These are phyloP conservation scores for Upupa epops DNA, from an alignment of 2,113 vertebrate species.

Conservation along the genomic window DNA sequence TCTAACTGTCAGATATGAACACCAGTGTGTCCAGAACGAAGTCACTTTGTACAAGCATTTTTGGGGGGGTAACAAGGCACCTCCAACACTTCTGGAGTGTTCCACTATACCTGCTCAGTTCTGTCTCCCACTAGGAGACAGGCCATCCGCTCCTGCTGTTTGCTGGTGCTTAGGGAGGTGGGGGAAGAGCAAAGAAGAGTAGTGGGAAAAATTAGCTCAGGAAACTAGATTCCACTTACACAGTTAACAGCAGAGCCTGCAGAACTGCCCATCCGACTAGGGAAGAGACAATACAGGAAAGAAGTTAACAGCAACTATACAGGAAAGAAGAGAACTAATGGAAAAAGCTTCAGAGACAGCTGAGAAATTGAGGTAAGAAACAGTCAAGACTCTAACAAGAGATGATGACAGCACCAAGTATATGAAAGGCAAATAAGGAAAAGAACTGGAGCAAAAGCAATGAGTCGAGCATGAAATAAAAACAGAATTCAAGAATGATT, in stretches of 20 bases:
- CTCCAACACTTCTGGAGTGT: neutral
- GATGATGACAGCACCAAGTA: neutral
- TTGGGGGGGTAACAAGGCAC: neutral
- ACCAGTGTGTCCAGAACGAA: neutral
- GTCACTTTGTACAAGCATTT: rapidly evolving
- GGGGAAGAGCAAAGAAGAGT: neutral
- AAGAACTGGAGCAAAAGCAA: neutral
- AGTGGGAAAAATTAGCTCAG: neutral
- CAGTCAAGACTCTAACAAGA: neutral
- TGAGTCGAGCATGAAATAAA: neutral
- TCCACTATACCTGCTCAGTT: neutral
- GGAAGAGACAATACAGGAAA: conserved; percentile 1
- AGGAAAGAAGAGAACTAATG: neutral
- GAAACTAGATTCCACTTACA: neutral
- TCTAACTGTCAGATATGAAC: neutral
- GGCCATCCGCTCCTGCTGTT: neutral
- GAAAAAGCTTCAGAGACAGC: neutral
- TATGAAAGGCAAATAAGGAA: neutral
- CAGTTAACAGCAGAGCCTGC: neutral
- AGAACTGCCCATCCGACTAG: neutral
- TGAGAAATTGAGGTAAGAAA: neutral
- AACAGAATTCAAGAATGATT: neutral
- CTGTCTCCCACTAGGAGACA: neutral
- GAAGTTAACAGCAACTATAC: neutral
- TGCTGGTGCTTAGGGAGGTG: neutral